Percentiles rank a stretch among this genome's conserved stretches.
phyloP scores from a whole-genome alignment of 53 echinoderm and acorn worm genomes.

The Holothuria leucospilota region DNA sequence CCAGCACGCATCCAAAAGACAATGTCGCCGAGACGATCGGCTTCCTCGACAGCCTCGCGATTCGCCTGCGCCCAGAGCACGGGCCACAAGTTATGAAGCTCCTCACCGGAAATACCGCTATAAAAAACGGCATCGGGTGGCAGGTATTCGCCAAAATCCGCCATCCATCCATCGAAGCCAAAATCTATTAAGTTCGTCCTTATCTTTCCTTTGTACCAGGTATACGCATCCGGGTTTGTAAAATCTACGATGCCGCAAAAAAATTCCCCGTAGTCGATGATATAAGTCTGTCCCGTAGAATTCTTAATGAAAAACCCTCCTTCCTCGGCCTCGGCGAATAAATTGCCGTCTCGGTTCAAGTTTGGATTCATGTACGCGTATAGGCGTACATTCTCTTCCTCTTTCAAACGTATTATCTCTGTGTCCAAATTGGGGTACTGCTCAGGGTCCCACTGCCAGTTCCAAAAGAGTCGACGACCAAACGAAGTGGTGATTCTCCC shows the following conservation, averaged over 20 bases:
- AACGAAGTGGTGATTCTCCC: constrained; percentile 92
- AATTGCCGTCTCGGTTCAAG: constrained; percentile 82
- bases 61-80: constrained; percentile 90
- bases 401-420: constrained; percentile 71
- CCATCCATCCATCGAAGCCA: constrained; percentile 98
- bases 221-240: constrained; percentile 80
- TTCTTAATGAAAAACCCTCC: constrained; percentile 72
- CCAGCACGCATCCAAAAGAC: constrained; percentile 98
- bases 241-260: constrained; percentile 93
- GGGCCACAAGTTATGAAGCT: constrained; percentile 90
- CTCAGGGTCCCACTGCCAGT: constrained; percentile 94
- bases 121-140: constrained; percentile 90
- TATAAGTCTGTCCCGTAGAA: constrained; percentile 75
- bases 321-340: constrained; percentile 77
- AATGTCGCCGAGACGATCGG: constrained; percentile 79
- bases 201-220: constrained; percentile 90
- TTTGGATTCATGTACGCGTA: constrained; percentile 89
- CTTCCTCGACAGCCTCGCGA: constrained; percentile 85
- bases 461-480: constrained; percentile 92
- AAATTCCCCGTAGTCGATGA: constrained; percentile 92
- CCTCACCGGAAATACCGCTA: constrained; percentile 72
- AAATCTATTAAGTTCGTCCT: constrained; percentile 86
- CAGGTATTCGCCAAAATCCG: constrained; percentile 96
- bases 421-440: constrained; percentile 89
- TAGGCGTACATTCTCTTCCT: constrained; percentile 65